Evolutionary conservation across 2,888 invertebrate species (phyloP), one percentile per base, ranked within the genome.

Genomic region (Tachina grossa): DNA sequence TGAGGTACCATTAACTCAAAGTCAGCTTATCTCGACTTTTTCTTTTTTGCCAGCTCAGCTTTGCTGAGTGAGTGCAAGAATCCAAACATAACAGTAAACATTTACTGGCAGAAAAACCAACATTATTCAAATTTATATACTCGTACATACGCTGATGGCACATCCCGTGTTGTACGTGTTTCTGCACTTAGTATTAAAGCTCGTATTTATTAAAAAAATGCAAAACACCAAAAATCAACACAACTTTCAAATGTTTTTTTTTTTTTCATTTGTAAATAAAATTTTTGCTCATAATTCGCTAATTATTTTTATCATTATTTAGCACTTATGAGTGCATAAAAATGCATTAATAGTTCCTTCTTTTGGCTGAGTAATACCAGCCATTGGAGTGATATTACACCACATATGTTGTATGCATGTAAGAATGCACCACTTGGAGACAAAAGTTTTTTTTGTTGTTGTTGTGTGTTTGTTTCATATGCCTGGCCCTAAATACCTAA

Each of bases 401-500:
- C 55, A 69, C 31, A 71, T 55, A 49, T 71, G 55, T 19, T 31
- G 11, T 8, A 55, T n/a, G 55, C n/a, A 75, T 51, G 68, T 59
- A 68, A 57, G 55, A 66, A 53, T 51, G 66, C 71, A 53, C 49
- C 78, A 61, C 68, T 74, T 74, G 68, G 59, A 72, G 68, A 79
- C 43, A 74, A 31, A 6, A 31, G 31, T 31, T 31, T 57, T 75
- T 41, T 19, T 55, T 6, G 22, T 22, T 31, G 31, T 31, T 31
- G 31, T 31, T 61, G 31, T 31, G 5, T 31, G 31, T 55, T 55
- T 55, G 57, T 41, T 80, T 69, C 65, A 71, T 72, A 53, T 75
- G 63, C 19, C 39, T 84, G 79, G 75, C 79, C 79, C 75, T 72
- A 84, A 76, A 84, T 72, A 47, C 76, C 69, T 76, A 84, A 84